phyloP scores from a whole-genome alignment of 2,113 vertebrate genomes.

The Passer montanus region DNA sequence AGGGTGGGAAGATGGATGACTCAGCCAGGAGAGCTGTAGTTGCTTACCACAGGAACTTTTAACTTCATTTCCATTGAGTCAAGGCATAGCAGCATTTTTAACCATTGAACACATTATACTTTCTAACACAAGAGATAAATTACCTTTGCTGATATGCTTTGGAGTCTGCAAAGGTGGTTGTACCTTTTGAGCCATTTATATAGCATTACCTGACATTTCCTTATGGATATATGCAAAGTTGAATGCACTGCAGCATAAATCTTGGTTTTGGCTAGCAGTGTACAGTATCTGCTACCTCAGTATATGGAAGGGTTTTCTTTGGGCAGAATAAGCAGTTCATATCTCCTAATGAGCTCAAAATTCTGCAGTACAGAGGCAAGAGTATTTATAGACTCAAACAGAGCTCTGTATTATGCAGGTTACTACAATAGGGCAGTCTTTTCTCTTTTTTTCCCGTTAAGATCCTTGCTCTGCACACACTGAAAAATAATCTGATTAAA shows the following conservation, averaged over 20 bases:
- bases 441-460: neutral
- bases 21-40: neutral
- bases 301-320: neutral
- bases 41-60: neutral
- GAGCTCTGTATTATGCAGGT: slow-evolving; percentile 12
- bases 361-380: neutral
- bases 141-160: neutral
- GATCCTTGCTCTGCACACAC: neutral
- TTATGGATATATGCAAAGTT: neutral
- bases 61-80: neutral
- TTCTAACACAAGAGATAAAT: neutral
- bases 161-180: neutral
- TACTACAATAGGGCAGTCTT: slow-evolving; percentile 35
- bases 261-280: neutral
- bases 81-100: neutral
- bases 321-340: neutral
- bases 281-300: neutral
- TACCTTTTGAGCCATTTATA: neutral
- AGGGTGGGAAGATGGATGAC: neutral
- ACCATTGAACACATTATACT: neutral
- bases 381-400: slow-evolving; percentile 41
- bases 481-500: slow-evolving; percentile 64
- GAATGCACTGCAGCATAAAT: neutral
- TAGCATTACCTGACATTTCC: neutral
- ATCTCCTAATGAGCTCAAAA: slow-evolving; percentile 9